phyloP scores from a whole-genome alignment of 1,140 invertebrate species.

The Copidosoma floridanum region DNA sequence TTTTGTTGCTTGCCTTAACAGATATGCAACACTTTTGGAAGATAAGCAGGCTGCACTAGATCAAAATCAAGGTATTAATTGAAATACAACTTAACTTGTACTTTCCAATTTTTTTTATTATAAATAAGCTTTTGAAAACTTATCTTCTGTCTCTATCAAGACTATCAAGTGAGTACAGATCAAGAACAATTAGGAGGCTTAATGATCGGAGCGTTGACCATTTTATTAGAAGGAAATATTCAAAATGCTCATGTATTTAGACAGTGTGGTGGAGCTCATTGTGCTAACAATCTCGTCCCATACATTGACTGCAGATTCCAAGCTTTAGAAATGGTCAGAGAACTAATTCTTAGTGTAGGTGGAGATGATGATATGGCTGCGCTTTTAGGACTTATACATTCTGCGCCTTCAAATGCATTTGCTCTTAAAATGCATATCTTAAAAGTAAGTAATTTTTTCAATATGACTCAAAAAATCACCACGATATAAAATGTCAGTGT shows the following conservation, averaged over 20 bases:
- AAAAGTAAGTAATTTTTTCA: conserved; percentile 60
- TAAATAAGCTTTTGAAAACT: background rate
- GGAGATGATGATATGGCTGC: conserved; percentile 96
- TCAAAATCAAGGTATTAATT: conserved; percentile 47
- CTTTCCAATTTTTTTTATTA: background rate
- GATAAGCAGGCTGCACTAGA: conserved; percentile 61
- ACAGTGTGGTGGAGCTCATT: conserved; percentile 88
- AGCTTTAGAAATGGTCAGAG: conserved; percentile 77
- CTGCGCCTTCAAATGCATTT: conserved; percentile 74
- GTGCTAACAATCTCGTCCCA: conserved; percentile 86
- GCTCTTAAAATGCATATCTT: conserved; percentile 88
- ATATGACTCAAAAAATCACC: background rate
- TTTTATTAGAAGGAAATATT: conserved; percentile 75
- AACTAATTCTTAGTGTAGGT: conserved; percentile 84
- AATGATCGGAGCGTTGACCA: conserved; percentile 84
- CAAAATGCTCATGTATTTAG: conserved; percentile 91
- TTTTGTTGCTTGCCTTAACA: conserved; percentile 88
- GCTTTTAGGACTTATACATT: conserved; percentile 86
- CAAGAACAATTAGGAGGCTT: conserved; percentile 79
- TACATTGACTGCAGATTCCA: conserved; percentile 79
- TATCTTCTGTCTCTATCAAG: conserved; percentile 36
- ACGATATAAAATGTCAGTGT: background rate
- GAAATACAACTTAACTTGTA: background rate
- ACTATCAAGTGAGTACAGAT: conserved; percentile 61
- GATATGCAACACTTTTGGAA: conserved; percentile 79